Conservation (phyloP, 2,888 invertebrate species). For the Cancer borealis region DNA sequence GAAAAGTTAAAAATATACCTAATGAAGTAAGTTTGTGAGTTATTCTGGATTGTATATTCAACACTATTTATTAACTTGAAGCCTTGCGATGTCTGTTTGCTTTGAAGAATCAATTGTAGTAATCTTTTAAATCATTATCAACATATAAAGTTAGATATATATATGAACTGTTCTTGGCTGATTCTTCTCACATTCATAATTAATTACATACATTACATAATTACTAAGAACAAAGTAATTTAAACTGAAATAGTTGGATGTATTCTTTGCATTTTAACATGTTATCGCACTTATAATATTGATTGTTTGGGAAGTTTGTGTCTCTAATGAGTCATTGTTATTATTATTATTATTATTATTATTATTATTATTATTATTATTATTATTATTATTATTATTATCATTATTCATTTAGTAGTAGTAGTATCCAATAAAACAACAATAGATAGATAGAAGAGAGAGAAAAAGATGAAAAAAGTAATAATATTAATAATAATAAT, state of each 20-base stretch:
- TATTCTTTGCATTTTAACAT: no score
- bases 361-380: no score
- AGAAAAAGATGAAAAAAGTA: neutral
- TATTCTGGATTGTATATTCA: neutral
- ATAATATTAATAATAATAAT: neutral
- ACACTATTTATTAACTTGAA: neutral
- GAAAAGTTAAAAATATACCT: conserved; percentile 42
- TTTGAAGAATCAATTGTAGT: neutral
- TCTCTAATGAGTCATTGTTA: no score
- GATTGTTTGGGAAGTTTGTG: no score
- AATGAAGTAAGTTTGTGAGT: conserved; percentile 42
- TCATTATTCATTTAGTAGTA: no score
- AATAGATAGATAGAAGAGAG: neutral
- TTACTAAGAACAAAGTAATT: neutral
- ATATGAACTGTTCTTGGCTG: neutral
- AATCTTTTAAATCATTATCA: neutral
- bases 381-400: no score
- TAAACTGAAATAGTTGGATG: neutral
- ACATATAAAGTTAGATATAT: neutral
- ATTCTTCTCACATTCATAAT: neutral
- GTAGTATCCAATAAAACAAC: no score
- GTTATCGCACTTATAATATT: no score
- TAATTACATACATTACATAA: neutral
- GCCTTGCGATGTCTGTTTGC: neutral
- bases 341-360: no score